phyloP scores from a whole-genome alignment of 2,113 vertebrate species.

The Barbus barbus region DNA sequence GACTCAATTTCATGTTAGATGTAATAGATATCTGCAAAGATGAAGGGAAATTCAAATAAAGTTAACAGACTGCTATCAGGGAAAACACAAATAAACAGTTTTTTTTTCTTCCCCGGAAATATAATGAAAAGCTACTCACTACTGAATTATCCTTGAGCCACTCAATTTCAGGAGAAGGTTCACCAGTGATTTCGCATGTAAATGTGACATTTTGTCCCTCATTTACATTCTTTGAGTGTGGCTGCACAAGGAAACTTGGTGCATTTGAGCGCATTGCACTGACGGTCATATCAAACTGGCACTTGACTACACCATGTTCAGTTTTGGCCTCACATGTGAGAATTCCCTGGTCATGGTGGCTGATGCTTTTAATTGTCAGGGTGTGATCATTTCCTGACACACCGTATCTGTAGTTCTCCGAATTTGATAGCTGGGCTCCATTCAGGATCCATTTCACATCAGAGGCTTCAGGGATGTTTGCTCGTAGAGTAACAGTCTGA shows the following conservation, averaged over 20 bases:
- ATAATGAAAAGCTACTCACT: constrained; percentile 75
- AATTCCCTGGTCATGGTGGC: constrained; percentile 80
- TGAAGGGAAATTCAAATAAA: constrained; percentile 23
- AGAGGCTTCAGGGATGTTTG: constrained; percentile 81
- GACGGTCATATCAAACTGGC: constrained; percentile 81
- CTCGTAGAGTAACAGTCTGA: constrained; percentile 82
- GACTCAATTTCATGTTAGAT: constrained; percentile 79
- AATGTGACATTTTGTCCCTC: constrained; percentile 87
- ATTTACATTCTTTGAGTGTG: constrained; percentile 87
- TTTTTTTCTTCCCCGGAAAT: background rate
- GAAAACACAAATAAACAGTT: background rate
- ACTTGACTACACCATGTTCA: constrained; percentile 80
- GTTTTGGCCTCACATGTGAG: constrained; percentile 86
- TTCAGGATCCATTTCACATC: constrained; percentile 88
- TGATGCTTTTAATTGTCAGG: constrained; percentile 81
- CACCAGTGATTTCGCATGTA: constrained; percentile 86
- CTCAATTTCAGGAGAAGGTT: constrained; percentile 86
- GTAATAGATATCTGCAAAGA: constrained; percentile 79
- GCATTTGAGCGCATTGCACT: constrained; percentile 75
- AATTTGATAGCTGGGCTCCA: constrained; percentile 81
- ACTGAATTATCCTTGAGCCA: constrained; percentile 89
- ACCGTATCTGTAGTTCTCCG: constrained; percentile 84
- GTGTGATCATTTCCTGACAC: constrained; percentile 86
- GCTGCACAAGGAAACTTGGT: constrained; percentile 84
- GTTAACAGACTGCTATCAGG: background rate